Conservation (phyloP, 2,888 invertebrate genomes). For the Chymomyza procnemis region DNA sequence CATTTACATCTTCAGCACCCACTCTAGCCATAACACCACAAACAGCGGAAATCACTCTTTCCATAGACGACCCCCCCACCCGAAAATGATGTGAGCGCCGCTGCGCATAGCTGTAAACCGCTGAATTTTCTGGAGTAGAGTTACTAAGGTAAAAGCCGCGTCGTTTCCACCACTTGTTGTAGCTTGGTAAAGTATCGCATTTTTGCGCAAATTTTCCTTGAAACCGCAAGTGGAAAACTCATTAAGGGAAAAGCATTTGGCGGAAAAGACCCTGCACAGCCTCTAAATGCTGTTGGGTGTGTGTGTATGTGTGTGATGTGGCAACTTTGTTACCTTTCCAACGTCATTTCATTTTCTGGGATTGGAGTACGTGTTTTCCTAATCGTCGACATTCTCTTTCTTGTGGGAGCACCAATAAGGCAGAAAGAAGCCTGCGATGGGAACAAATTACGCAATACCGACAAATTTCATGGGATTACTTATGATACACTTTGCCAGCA, state of each 20-base stretch:
- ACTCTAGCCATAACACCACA: background rate
- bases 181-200: slow-evolving; percentile 66
- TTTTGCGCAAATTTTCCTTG: slow-evolving; percentile 66
- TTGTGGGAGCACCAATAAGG: background rate
- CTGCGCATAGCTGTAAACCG: background rate
- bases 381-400: background rate
- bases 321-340: background rate
- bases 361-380: background rate
- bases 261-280: slow-evolving; percentile 23
- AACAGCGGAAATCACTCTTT: slow-evolving; percentile 16
- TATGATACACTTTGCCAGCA: too few species aligned
- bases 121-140: background rate
- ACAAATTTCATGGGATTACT: too few species aligned
- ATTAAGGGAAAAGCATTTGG: slow-evolving; percentile 70
- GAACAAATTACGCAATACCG: too few species aligned
- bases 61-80: too few species aligned
- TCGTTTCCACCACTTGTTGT: slow-evolving; percentile 46
- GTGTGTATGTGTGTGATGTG: background rate
- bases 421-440: background rate
- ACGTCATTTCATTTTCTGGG: background rate
- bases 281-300: background rate
- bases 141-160: slow-evolving; percentile 25
- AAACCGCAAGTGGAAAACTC: slow-evolving; percentile 72
- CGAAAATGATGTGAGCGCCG: too few species aligned
- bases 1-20: slow-evolving; percentile 51